A percentile compares a stretch with the other conserved stretches of the same genome.
These are phyloP conservation scores for Myocastor coypus DNA, from an alignment of 2,113 vertebrate genomes.

Conservation along the genomic window DNA sequence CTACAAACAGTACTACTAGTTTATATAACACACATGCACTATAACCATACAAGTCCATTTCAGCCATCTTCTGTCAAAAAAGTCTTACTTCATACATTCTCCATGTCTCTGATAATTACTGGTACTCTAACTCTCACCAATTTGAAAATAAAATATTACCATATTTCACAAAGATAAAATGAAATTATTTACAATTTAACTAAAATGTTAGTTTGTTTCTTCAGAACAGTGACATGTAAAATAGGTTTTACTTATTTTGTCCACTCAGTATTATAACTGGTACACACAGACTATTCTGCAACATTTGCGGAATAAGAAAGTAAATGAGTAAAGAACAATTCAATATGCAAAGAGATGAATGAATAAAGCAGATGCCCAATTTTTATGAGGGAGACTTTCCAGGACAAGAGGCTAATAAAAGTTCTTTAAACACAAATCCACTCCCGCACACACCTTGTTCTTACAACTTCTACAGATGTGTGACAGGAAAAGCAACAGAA, in stretches of 20 bases:
- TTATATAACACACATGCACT: background rate
- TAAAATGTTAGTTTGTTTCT: background rate
- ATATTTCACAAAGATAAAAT: background rate
- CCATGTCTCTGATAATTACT: background rate
- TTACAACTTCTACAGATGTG: background rate
- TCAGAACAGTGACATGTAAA: background rate
- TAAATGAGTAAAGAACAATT: background rate
- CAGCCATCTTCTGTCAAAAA: background rate
- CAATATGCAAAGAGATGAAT: background rate
- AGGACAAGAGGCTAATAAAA: background rate
- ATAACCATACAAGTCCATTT: background rate
- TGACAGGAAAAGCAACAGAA: background rate
- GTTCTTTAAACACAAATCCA: conserved; percentile 19
- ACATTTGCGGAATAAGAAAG: background rate
- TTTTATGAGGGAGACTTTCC: background rate
- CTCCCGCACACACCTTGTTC: background rate
- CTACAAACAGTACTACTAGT: background rate
- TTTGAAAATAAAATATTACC: background rate
- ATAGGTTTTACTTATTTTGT: background rate
- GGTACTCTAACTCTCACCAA: background rate
- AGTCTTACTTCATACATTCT: background rate
- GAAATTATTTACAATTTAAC: background rate
- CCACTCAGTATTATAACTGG: background rate
- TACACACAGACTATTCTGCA: background rate
- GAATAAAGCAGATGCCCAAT: background rate